These are phyloP conservation scores for Parazoanthus darwini DNA, from an alignment of 92 coral and sea anemone species.

Conservation along the genomic window DNA sequence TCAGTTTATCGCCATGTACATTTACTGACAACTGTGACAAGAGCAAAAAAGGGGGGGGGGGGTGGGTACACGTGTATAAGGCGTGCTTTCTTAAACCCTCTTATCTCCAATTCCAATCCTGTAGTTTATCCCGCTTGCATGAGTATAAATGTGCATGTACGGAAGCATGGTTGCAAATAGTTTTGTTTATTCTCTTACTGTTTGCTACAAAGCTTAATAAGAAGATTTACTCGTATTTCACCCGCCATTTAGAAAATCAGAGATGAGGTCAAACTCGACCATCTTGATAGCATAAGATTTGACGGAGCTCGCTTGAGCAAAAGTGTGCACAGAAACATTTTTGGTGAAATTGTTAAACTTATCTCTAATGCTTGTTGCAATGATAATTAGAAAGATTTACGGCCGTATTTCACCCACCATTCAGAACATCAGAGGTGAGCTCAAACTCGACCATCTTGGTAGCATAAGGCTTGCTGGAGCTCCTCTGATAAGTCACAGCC, in stretches of 20 bases:
- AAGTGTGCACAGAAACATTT: too few relatives aligned
- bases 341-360: too few relatives aligned
- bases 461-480: conserved; percentile 52
- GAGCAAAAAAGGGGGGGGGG: neutral
- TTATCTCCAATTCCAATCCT: neutral
- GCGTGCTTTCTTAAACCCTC: neutral
- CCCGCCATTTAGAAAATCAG: conserved; percentile 75
- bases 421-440: conserved; percentile 72
- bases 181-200: too few relatives aligned
- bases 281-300: conserved; percentile 64
- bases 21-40: neutral
- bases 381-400: too few relatives aligned
- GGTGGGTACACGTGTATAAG: neutral
- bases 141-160: neutral
- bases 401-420: conserved; percentile 48
- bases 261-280: conserved; percentile 86
- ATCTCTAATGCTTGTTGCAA: too few relatives aligned
- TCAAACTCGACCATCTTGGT: conserved; percentile 87
- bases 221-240: neutral
- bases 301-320: conserved; percentile 22
- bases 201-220: neutral
- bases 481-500: conserved; percentile 70
- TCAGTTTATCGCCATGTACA: neutral
- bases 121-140: neutral
- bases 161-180: too few relatives aligned